These are phyloP conservation scores for Gadopsis marmoratus DNA, from an alignment of 2,797 vertebrate species.

Conservation along the genomic window DNA sequence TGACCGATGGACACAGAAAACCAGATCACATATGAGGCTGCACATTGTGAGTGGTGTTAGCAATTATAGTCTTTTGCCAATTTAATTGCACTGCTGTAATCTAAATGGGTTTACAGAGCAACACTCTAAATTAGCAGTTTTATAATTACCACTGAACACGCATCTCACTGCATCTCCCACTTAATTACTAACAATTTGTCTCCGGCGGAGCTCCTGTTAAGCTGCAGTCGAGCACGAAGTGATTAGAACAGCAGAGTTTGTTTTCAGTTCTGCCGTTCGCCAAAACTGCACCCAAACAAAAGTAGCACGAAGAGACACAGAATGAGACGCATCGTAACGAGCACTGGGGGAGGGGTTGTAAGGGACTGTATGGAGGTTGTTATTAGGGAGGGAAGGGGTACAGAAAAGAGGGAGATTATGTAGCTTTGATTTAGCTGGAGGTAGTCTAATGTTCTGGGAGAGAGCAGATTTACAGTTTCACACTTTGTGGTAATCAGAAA, in stretches of 20 bases:
- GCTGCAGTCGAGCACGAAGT: constrained; percentile 57
- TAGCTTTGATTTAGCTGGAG: too few species aligned
- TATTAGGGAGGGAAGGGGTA: neutral
- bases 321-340: neutral
- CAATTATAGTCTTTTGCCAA: constrained; percentile 76
- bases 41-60: constrained; percentile 63
- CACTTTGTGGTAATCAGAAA: too few species aligned
- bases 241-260: constrained; percentile 41
- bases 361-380: neutral
- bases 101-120: constrained; percentile 73
- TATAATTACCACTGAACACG: constrained; percentile 85
- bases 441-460: too few species aligned
- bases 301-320: neutral
- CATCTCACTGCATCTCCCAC: constrained; percentile 76
- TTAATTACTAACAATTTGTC: constrained; percentile 84
- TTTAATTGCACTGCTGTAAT: constrained; percentile 80
- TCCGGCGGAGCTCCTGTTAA: constrained; percentile 82
- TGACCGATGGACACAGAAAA: constrained; percentile 17
- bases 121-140: constrained; percentile 81
- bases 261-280: constrained; percentile 3
- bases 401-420: neutral
- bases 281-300: neutral
- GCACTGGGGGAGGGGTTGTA: neutral
- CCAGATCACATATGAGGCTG: constrained; percentile 19
- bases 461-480: too few species aligned